Percentiles rank a stretch among this genome's conserved stretches.
These are phyloP conservation scores for Cosmia trapezina DNA, from an alignment of 2,888 invertebrate species.

Conservation along the genomic window DNA sequence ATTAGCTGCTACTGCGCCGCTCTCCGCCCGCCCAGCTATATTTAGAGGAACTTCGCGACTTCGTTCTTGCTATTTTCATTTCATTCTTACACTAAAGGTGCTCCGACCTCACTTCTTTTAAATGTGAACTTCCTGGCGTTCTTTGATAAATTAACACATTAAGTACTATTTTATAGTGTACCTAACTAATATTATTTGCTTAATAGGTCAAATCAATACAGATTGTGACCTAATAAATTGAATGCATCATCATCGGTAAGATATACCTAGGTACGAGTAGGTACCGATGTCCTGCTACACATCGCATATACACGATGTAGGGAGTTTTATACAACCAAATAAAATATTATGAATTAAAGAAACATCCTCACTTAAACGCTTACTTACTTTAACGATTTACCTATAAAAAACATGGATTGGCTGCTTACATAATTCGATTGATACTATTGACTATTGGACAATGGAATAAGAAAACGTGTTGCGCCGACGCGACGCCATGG, in stretches of 20 bases:
- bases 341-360: neutral
- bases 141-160: conserved; percentile 48
- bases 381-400: neutral
- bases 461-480: too few relatives aligned
- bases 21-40: conserved; percentile 84
- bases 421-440: neutral
- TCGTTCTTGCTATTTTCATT: conserved; percentile 89
- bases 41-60: conserved; percentile 89
- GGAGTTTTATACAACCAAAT: neutral
- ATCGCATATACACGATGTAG: neutral
- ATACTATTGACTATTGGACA: too few relatives aligned
- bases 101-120: conserved; percentile 79
- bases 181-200: neutral
- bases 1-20: conserved; percentile 72
- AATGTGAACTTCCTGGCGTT: conserved; percentile 73
- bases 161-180: conserved; percentile 17
- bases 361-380: neutral
- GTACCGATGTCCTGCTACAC: neutral
- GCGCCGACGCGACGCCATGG: too few relatives aligned
- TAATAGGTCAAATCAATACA: conserved; percentile 40
- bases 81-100: conserved; percentile 80
- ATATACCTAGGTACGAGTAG: neutral
- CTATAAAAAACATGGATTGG: neutral
- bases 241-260: conserved; percentile 9
- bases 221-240: conserved; percentile 24